A percentile compares a stretch with the other conserved stretches of the same genome.
Conservation (phyloP, 2,888 invertebrate genomes). For the Taenaris catops region DNA sequence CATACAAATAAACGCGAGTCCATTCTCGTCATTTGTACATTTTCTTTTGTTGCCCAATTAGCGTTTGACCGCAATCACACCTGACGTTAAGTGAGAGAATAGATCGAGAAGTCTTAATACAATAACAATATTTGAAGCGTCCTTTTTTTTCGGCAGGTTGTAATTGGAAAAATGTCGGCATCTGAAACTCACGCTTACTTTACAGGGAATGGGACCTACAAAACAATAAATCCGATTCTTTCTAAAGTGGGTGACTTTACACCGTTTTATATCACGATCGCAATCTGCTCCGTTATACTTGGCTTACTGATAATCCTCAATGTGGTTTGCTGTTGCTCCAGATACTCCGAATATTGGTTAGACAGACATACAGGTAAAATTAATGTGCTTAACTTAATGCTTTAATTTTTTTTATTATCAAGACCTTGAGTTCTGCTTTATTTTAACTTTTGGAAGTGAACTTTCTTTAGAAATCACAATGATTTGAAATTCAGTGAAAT, state of each 20-base stretch:
- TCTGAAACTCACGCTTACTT: conserved; percentile 62
- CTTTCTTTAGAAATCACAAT: too few relatives aligned
- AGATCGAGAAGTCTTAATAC: too few relatives aligned
- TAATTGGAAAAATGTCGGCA: conserved; percentile 57
- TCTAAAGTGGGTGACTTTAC: conserved; percentile 84
- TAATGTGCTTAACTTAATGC: conserved; percentile 13
- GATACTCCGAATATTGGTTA: conserved; percentile 89
- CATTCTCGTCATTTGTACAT: too few relatives aligned
- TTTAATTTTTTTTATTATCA: background rate
- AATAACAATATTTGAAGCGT: conserved; percentile 34
- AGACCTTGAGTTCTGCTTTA: too few relatives aligned
- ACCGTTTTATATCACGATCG: conserved; percentile 91
- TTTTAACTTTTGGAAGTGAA: too few relatives aligned
- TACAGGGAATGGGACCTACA: conserved; percentile 64
- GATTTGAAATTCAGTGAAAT: too few relatives aligned
- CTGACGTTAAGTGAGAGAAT: too few relatives aligned
- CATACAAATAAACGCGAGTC: too few relatives aligned
- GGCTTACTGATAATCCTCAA: conserved; percentile 86
- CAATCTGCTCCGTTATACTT: conserved; percentile 87
- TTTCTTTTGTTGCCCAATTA: too few relatives aligned
- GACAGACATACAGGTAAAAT: conserved; percentile 89
- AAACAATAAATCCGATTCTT: conserved; percentile 48
- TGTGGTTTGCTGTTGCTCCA: conserved; percentile 89
- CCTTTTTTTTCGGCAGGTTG: conserved; percentile 62
- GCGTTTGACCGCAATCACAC: too few relatives aligned